phyloP scores from a whole-genome alignment of 2,113 vertebrate genomes.

The Bufo gargarizans region DNA sequence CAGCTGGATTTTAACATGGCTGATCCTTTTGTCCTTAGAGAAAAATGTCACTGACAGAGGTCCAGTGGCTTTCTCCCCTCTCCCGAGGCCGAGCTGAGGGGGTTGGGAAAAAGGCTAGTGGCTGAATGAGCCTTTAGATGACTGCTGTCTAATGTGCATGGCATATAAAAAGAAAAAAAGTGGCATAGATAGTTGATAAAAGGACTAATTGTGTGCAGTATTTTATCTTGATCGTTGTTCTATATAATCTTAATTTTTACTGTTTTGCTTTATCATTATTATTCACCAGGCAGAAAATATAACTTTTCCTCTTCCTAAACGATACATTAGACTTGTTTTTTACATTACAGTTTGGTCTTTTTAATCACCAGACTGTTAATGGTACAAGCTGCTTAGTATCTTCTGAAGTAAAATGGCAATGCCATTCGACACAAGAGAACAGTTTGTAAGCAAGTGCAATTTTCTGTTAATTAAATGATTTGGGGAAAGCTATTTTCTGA shows the following conservation, averaged over 20 bases:
- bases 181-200: background rate
- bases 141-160: no score
- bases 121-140: no score
- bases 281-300: background rate
- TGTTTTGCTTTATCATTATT: background rate
- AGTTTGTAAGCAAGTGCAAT: constrained; percentile 64
- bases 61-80: no score
- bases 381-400: constrained; percentile 44
- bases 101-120: no score
- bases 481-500: constrained; percentile 72
- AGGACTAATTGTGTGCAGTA: background rate
- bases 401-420: constrained; percentile 55
- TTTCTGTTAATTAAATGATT: constrained; percentile 69
- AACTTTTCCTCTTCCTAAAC: background rate
- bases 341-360: constrained; percentile 33
- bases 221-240: background rate
- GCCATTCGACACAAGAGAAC: constrained; percentile 62
- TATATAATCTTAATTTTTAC: background rate
- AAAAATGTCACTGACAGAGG: no score
- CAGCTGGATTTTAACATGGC: no score
- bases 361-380: background rate
- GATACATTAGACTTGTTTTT: background rate
- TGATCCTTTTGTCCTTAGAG: no score
- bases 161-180: background rate
- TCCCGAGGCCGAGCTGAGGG: no score